A percentile compares a stretch with the other conserved stretches of the same genome.
Evolutionary conservation across 2,113 vertebrate species (phyloP).

Genomic region (Mesitornis unicolor): DNA sequence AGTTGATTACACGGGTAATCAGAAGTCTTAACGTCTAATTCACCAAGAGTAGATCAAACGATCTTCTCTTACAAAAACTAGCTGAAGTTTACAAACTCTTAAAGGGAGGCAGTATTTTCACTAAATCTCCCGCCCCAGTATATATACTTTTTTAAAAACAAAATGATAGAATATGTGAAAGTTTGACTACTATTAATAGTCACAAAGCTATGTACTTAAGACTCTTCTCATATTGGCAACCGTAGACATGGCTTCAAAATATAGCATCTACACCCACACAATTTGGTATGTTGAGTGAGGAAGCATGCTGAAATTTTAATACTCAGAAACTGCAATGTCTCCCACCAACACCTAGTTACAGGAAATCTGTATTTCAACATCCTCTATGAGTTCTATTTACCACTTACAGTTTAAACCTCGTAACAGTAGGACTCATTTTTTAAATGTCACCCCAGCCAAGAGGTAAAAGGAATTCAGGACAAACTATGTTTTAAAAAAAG

Average conservation of each 20-base stretch:
- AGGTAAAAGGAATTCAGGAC: neutral
- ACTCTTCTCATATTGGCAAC: neutral
- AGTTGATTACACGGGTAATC: neutral
- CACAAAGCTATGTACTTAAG: neutral
- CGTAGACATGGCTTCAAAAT: neutral
- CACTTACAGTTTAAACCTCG: neutral
- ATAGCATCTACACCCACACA: neutral
- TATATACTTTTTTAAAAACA: neutral
- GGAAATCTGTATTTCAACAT: neutral
- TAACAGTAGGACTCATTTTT: neutral
- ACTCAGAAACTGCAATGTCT: neutral
- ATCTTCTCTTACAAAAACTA: neutral
- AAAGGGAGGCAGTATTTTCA: neutral
- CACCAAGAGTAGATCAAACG: neutral
- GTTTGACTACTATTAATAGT: neutral
- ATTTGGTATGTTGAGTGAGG: neutral
- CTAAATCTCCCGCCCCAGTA: neutral
- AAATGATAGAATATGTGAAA: neutral
- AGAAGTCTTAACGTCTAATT: neutral
- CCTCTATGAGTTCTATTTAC: neutral
- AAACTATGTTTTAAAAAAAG: neutral
- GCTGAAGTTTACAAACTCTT: neutral
- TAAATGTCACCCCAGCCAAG: neutral
- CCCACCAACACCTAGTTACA: neutral
- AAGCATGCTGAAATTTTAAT: neutral